A percentile compares a stretch with the other conserved stretches of the same genome.
phyloP scores from a whole-genome alignment of 92 coral and sea anemone genomes.

The Chrysogorgia sp. region DNA sequence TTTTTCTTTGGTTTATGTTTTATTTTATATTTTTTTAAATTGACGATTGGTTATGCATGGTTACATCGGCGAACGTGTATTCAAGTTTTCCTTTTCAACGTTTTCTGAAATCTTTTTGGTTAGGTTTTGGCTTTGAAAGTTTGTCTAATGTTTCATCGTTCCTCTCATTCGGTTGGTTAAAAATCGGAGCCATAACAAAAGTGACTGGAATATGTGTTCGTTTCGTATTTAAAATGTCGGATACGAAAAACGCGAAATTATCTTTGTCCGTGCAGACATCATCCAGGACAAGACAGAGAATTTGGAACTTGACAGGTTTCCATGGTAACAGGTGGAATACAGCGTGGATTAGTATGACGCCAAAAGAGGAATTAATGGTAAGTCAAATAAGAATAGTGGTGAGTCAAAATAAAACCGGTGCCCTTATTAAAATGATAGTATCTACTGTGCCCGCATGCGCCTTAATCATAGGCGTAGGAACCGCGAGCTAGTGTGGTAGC shows the following conservation, averaged over 20 bases:
- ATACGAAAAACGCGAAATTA: neutral
- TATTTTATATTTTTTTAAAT: too few species aligned
- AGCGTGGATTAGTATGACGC: constrained; percentile 7
- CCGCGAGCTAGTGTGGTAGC: too few species aligned
- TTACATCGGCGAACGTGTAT: neutral
- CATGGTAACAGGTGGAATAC: constrained; percentile 9
- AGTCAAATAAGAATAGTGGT: neutral
- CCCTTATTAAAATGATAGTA: too few species aligned
- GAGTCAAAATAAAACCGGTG: too few species aligned
- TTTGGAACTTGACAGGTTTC: constrained; percentile 12
- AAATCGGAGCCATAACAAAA: constrained; percentile 1
- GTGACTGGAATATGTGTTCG: constrained; percentile 12
- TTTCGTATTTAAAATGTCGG: constrained; percentile 12
- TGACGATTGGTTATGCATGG: too few species aligned
- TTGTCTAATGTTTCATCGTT: neutral
- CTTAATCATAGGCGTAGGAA: too few species aligned
- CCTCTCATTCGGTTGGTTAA: constrained; percentile 11
- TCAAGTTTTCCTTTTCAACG: too few species aligned
- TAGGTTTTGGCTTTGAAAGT: constrained; percentile 4
- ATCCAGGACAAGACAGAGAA: neutral
- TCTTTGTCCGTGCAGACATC: constrained; percentile 3
- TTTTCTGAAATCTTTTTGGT: neutral
- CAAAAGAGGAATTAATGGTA: constrained; percentile 3
- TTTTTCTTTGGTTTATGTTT: too few species aligned
- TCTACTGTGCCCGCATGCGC: too few species aligned